A percentile compares a stretch with the other conserved stretches of the same genome.
Evolutionary conservation across 2,888 invertebrate genomes (phyloP).

Genomic region (Athetis lepigone): DNA sequence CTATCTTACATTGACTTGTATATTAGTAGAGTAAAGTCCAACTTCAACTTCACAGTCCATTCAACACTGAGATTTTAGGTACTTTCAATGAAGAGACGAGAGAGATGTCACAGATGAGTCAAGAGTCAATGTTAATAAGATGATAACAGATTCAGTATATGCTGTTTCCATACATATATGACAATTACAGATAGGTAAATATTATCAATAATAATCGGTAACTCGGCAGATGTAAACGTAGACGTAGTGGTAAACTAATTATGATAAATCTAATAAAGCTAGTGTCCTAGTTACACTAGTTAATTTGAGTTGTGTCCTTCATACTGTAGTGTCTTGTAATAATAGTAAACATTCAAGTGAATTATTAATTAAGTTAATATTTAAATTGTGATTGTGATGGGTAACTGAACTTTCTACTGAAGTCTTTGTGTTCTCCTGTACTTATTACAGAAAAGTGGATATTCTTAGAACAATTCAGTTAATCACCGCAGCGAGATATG

Average conservation of each 20-base stretch:
- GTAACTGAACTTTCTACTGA: slow-evolving; percentile 5
- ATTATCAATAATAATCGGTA: slow-evolving; percentile 30
- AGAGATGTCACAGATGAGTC: background rate
- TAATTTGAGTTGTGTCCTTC: background rate
- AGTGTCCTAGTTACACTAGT: no score
- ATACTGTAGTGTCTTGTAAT: background rate
- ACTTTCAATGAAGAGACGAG: no score
- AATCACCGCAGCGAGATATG: slow-evolving; percentile 25
- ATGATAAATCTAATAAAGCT: no score
- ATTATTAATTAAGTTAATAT: background rate
- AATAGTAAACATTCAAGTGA: background rate
- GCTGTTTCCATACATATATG: background rate
- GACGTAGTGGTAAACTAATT: no score
- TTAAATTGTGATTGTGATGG: background rate
- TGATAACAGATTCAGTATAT: background rate
- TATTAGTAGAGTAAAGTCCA: no score
- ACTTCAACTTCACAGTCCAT: no score
- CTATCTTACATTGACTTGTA: no score
- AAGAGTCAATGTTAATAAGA: background rate
- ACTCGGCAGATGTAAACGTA: no score
- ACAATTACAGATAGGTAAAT: background rate
- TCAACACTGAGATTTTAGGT: no score
- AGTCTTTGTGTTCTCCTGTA: slow-evolving; percentile 3
- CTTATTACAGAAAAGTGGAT: slow-evolving; percentile 16
- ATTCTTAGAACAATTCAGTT: slow-evolving; percentile 25